These are phyloP conservation scores for Chionoecetes opilio DNA, from an alignment of 1,140 invertebrate genomes.

Conservation along the genomic window DNA sequence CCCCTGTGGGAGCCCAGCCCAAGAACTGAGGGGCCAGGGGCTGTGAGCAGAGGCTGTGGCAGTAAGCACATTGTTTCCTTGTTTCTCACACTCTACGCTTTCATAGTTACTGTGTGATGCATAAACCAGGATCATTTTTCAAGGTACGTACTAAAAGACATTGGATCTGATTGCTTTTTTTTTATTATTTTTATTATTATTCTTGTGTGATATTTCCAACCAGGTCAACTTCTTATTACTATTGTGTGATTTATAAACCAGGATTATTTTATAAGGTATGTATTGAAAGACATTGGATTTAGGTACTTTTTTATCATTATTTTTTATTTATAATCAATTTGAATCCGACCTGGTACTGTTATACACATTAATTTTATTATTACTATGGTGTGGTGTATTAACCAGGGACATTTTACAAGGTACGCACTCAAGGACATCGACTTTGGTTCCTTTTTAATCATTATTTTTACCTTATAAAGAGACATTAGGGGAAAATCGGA, in stretches of 20 bases:
- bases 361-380: neutral
- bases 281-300: neutral
- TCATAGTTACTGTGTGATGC: neutral
- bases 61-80: neutral
- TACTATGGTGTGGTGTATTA: neutral
- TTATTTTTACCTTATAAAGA: neutral
- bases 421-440: no score
- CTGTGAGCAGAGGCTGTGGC: neutral
- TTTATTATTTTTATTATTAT: no score
- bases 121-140: neutral
- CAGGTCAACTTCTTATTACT: no score
- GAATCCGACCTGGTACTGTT: no score
- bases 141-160: neutral
- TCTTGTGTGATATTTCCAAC: no score
- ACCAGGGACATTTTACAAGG: no score
- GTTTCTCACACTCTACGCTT: neutral
- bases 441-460: no score
- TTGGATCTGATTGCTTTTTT: no score
- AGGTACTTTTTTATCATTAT: neutral
- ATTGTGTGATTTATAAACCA: no score
- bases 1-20: constrained; percentile 86
- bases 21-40: neutral
- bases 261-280: no score
- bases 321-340: neutral
- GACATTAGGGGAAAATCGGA: no score